phyloP scores from a whole-genome alignment of 2,888 invertebrate genomes.

The Eilema depressum region DNA sequence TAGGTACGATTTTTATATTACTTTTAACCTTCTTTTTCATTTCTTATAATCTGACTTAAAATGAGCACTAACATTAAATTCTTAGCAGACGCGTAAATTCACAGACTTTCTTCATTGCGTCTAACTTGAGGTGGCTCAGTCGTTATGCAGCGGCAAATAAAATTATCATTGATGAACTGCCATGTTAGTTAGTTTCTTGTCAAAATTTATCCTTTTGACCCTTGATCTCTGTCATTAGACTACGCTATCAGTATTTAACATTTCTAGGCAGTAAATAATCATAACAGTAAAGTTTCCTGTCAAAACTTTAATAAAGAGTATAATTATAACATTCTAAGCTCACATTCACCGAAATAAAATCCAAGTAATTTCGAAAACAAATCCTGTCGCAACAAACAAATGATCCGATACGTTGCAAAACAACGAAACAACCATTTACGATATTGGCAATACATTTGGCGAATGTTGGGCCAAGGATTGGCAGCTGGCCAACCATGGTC shows the following conservation, averaged over 20 bases:
- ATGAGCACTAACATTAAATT: not conserved
- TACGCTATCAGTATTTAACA: not conserved
- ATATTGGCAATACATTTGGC: conserved; percentile 52
- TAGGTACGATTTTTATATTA: not conserved
- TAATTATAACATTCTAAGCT: not conserved
- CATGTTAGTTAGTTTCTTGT: not conserved
- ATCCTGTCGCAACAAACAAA: conserved; percentile 13
- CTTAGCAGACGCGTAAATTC: not conserved
- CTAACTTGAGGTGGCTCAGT: not conserved
- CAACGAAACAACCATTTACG: conserved; percentile 52
- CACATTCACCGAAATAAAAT: not conserved
- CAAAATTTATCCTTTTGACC: not conserved
- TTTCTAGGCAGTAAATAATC: not conserved
- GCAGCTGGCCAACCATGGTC: conserved; percentile 55
- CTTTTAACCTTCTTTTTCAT: not conserved
- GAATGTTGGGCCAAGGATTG: conserved; percentile 50
- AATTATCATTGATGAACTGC: not conserved
- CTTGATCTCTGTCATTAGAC: not conserved
- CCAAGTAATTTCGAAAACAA: not conserved
- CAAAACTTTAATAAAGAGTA: not conserved
- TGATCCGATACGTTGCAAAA: conserved; percentile 25
- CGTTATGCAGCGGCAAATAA: not conserved
- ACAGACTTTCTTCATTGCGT: not conserved
- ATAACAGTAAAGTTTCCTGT: not conserved
- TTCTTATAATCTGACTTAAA: not conserved